Evolutionary conservation across 2,888 invertebrate species (phyloP).

Genomic region (Aphodius sticticus): DNA sequence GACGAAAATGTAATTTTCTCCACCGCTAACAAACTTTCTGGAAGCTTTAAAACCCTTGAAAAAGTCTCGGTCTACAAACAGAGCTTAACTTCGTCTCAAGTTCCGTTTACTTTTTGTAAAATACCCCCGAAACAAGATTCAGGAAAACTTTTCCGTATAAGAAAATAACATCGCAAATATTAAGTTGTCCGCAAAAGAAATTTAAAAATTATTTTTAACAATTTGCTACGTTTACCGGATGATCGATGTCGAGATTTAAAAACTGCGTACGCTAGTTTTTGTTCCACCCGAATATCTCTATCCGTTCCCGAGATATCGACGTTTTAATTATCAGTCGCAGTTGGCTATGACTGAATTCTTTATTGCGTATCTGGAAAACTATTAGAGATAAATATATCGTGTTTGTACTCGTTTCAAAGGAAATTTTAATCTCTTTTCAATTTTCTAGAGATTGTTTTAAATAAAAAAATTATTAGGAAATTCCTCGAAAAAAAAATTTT

Average conservation of each 20-base stretch:
- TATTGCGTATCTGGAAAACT: neutral
- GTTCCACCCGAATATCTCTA: neutral
- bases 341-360: neutral
- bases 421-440: neutral
- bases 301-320: neutral
- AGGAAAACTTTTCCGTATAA: too few species aligned
- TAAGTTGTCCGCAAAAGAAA: too few species aligned
- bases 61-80: neutral
- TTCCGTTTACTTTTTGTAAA: neutral
- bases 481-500: neutral
- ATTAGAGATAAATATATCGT: neutral
- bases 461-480: neutral
- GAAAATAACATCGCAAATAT: too few species aligned
- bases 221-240: neutral
- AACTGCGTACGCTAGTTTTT: neutral
- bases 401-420: slow-evolving; percentile 1
- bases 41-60: neutral
- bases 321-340: neutral
- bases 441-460: neutral
- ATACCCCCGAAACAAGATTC: neutral
- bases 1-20: neutral
- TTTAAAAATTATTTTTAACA: slow-evolving; percentile 61
- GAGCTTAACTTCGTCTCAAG: neutral
- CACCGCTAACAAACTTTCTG: neutral
- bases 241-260: neutral